phyloP scores from a whole-genome alignment of 23 tunicate genomes.

The Diplosoma virens region DNA sequence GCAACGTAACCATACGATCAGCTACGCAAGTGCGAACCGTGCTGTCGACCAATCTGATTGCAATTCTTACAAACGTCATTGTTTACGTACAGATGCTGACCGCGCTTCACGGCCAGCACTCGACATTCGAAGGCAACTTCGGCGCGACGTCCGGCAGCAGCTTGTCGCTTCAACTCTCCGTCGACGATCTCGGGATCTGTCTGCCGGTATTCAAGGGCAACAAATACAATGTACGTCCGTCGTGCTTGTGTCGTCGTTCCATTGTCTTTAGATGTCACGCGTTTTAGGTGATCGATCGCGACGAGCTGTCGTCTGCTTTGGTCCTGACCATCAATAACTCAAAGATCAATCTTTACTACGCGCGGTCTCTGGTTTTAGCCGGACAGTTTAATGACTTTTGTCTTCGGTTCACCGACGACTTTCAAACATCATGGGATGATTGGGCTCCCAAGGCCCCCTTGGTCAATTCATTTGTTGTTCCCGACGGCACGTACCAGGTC shows the following conservation, averaged over 20 bases:
- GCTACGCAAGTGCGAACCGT: constrained; percentile 28
- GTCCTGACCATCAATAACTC: constrained; percentile 76
- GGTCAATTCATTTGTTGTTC: constrained; percentile 74
- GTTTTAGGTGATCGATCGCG: constrained; percentile 43
- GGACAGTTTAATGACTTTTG: constrained; percentile 88
- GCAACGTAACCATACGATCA: constrained; percentile 28
- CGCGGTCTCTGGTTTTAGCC: constrained; percentile 51
- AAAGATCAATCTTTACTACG: constrained; percentile 68
- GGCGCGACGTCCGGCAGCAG: too few species aligned
- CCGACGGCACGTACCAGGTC: constrained; percentile 92
- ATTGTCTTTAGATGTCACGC: too few species aligned
- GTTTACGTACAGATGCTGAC: not conserved
- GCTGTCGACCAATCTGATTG: not conserved
- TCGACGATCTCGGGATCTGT: constrained; percentile 84
- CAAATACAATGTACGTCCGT: constrained; percentile 18
- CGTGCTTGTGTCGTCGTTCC: not conserved
- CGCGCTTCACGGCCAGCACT: not conserved
- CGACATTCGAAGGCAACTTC: not conserved
- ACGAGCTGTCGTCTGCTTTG: constrained; percentile 73
- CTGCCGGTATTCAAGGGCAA: constrained; percentile 34
- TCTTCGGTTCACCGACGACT: constrained; percentile 84
- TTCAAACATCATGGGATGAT: constrained; percentile 85
- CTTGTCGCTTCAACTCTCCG: constrained; percentile 80
- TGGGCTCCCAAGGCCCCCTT: constrained; percentile 44
- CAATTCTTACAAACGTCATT: not conserved